Percentiles rank a stretch among this genome's conserved stretches.
Conservation (phyloP, 2,888 invertebrate species). For the Latrodectus hesperus region DNA sequence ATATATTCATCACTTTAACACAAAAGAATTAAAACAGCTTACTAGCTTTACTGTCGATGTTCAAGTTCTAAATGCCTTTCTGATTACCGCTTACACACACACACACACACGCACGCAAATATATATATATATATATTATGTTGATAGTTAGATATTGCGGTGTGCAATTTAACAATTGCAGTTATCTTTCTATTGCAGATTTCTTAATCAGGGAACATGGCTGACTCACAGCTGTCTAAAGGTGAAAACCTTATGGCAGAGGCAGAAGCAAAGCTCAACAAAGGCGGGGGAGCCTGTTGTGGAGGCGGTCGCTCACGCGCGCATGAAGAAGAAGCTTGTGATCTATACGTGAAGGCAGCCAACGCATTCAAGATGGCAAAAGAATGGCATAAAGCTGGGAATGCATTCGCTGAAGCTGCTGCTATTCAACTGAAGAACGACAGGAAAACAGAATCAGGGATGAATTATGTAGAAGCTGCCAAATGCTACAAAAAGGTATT, state of each 20-base stretch:
- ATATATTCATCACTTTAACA: no score
- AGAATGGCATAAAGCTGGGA: conserved; percentile 78
- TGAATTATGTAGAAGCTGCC: conserved; percentile 77
- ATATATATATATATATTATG: no score
- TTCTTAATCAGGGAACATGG: not conserved
- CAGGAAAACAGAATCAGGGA: conserved; percentile 77
- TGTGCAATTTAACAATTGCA: not conserved
- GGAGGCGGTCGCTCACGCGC: conserved; percentile 73
- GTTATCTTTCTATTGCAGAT: not conserved
- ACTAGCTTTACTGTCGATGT: no score
- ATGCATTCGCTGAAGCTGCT: conserved; percentile 77
- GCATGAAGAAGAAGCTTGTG: conserved; percentile 76
- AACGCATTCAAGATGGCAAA: conserved; percentile 78
- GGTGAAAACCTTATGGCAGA: conserved; percentile 75
- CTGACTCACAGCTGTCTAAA: conserved; percentile 70
- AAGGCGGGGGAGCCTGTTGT: conserved; percentile 75
- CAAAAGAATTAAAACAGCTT: no score
- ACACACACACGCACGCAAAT: no score
- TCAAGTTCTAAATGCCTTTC: no score
- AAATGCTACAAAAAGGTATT: conserved; percentile 75
- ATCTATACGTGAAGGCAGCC: conserved; percentile 77
- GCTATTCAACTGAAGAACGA: conserved; percentile 75
- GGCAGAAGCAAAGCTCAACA: conserved; percentile 76
- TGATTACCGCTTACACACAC: no score
- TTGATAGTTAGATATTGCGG: no score